Evolutionary conservation across 2,797 vertebrate species (phyloP).

Genomic region (Pygocentrus nattereri): DNA sequence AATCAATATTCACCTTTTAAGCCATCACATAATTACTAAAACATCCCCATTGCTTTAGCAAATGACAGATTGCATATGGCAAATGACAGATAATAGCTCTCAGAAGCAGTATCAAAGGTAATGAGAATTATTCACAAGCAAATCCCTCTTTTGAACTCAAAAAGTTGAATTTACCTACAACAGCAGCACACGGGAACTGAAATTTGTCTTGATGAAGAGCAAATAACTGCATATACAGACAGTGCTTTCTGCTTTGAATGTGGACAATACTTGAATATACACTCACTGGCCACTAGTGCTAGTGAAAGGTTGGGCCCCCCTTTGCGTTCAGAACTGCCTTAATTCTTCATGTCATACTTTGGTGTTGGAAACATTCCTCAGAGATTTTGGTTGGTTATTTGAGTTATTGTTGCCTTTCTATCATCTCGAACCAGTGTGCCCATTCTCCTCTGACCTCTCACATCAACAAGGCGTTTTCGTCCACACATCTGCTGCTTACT

Average conservation of each 20-base stretch:
- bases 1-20: neutral
- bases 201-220: neutral
- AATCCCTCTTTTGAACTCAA: neutral
- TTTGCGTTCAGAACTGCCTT: too few species aligned
- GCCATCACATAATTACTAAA: neutral
- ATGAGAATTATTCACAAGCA: neutral
- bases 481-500: too few species aligned
- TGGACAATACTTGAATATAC: neutral
- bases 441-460: too few species aligned
- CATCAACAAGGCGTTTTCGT: too few species aligned
- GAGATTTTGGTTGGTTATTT: too few species aligned
- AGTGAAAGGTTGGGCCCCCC: too few species aligned
- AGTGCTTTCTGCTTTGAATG: neutral
- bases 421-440: too few species aligned
- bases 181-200: neutral
- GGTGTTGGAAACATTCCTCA: too few species aligned
- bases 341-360: too few species aligned
- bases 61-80: neutral
- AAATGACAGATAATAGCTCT: neutral
- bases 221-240: neutral
- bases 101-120: neutral
- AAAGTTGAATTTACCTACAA: neutral
- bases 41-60: neutral
- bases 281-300: too few species aligned
- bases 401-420: too few species aligned